Evolutionary conservation across 2,888 invertebrate genomes (phyloP).

Genomic region (Herminia tarsipennalis): DNA sequence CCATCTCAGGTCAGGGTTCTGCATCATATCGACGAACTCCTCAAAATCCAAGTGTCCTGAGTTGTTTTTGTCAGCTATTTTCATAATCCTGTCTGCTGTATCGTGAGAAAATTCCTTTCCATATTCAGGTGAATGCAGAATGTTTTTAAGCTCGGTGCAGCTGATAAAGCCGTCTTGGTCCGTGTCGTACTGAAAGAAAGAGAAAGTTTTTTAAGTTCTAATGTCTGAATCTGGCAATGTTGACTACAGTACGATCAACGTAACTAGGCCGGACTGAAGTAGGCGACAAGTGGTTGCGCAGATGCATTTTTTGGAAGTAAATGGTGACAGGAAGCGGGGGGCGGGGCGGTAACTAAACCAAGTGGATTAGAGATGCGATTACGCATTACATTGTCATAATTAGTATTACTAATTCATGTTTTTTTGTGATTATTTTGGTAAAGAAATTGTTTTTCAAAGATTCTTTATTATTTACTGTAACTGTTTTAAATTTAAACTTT

Average conservation of each 20-base stretch:
- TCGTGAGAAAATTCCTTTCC: not conserved
- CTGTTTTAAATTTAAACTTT: too few relatives aligned
- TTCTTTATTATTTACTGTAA: too few relatives aligned
- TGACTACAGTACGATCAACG: not conserved
- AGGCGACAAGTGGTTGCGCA: too few relatives aligned
- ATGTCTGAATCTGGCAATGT: not conserved
- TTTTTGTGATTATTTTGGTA: too few relatives aligned
- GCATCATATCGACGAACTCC: constrained; percentile 87
- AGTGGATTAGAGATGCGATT: too few relatives aligned
- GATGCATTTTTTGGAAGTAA: too few relatives aligned
- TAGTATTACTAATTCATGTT: too few relatives aligned
- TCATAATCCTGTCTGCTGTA: not conserved
- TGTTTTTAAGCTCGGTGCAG: constrained; percentile 57
- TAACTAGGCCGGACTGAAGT: too few relatives aligned
- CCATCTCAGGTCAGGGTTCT: constrained; percentile 70
- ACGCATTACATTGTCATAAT: too few relatives aligned
- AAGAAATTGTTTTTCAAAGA: too few relatives aligned
- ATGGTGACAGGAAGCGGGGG: too few relatives aligned
- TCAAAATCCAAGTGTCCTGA: constrained; percentile 86
- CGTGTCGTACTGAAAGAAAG: constrained; percentile 3
- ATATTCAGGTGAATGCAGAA: not conserved
- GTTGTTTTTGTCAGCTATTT: constrained; percentile 28
- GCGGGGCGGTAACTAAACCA: too few relatives aligned
- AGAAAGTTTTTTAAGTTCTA: not conserved
- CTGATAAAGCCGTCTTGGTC: constrained; percentile 13